These are phyloP conservation scores for Myotis planiceps DNA, from an alignment of 2,797 vertebrate species.

Conservation along the genomic window DNA sequence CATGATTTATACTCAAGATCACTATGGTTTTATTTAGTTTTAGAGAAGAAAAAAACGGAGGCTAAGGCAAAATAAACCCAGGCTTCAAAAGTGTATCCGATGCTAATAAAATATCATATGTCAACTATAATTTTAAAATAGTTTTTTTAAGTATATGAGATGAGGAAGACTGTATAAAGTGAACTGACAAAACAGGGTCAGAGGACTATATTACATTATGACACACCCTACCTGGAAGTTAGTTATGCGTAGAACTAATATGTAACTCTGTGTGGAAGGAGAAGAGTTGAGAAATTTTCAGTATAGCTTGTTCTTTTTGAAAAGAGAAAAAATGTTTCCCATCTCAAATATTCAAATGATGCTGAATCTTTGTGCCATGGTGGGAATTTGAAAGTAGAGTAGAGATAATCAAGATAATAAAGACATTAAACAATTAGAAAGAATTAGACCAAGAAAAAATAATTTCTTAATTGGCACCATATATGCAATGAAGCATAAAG, in stretches of 20 bases:
- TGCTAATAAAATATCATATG: not conserved
- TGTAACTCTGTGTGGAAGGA: not conserved
- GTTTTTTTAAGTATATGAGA: not conserved
- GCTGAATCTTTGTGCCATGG: not conserved
- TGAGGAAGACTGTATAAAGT: not conserved
- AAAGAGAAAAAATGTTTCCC: not conserved
- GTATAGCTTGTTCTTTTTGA: not conserved
- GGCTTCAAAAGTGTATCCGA: not conserved
- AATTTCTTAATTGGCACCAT: not conserved
- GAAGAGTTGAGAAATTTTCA: not conserved
- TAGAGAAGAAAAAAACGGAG: not conserved
- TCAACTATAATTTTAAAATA: not conserved
- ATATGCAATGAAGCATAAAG: not conserved
- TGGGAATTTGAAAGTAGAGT: not conserved
- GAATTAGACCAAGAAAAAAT: constrained; percentile 7
- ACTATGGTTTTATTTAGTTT: not conserved
- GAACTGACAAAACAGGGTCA: not conserved
- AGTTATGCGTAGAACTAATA: not conserved
- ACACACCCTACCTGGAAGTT: not conserved
- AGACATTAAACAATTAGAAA: constrained; percentile 20
- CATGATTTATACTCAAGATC: not conserved
- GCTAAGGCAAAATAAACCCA: not conserved
- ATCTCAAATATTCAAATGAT: constrained; percentile 7
- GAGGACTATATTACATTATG: not conserved
- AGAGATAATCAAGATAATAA: not conserved